phyloP scores from a whole-genome alignment of 2,888 invertebrate genomes.

The Drosophila rellima region DNA sequence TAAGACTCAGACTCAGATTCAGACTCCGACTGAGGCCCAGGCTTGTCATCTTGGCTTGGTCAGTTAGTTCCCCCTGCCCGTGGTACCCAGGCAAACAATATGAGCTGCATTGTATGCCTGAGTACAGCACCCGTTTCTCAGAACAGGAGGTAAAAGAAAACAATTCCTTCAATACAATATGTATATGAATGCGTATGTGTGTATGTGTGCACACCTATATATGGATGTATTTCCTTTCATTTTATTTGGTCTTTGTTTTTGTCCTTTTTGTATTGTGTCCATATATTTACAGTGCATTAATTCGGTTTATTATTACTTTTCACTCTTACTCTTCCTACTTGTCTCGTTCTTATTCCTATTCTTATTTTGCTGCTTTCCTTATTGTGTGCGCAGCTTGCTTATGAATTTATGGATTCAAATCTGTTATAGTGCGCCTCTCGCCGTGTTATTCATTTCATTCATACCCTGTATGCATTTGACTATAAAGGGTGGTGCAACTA shows the following conservation, averaged over 20 bases:
- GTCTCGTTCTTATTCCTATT: constrained; percentile 26
- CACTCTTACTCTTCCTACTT: constrained; percentile 35
- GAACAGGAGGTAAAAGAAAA: constrained; percentile 59
- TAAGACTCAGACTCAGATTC: background rate
- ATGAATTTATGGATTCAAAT: constrained; percentile 66
- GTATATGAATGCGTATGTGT: background rate
- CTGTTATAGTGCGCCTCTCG: constrained; percentile 25
- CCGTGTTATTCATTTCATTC: constrained; percentile 14
- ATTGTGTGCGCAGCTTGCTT: constrained; percentile 42
- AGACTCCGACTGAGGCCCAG: constrained; percentile 6
- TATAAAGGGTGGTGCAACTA: background rate
- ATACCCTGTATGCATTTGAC: constrained; percentile 1
- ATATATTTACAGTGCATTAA: constrained; percentile 56
- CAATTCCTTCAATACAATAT: constrained; percentile 54
- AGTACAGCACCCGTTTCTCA: constrained; percentile 51
- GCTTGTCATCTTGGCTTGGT: constrained; percentile 38
- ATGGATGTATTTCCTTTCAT: constrained; percentile 38
- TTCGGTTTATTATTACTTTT: constrained; percentile 65
- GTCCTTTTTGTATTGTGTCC: constrained; percentile 41
- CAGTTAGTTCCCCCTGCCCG: constrained; percentile 15
- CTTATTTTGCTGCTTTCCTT: constrained; percentile 6
- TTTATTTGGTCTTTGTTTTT: constrained; percentile 47
- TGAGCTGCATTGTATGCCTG: constrained; percentile 39
- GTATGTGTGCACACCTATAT: background rate
- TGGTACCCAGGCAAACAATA: constrained; percentile 15